Conservation (phyloP, 2,797 vertebrate species). For the Urocyon cinereoargenteus region DNA sequence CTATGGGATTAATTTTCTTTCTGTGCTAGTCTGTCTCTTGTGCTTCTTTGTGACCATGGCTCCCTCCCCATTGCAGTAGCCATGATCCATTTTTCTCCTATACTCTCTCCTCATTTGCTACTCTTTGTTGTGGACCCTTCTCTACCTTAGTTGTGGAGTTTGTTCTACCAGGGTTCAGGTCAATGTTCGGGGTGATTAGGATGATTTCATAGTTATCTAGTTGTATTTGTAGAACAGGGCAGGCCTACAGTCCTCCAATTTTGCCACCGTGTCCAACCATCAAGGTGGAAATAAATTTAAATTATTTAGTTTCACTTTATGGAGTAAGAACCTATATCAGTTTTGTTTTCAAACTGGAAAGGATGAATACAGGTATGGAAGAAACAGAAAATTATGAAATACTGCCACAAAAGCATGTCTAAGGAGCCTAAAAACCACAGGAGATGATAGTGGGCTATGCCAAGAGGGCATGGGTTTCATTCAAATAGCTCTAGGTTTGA, state of each 20-base stretch:
- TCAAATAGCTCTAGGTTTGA: background rate
- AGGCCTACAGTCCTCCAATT: background rate
- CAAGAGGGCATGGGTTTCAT: background rate
- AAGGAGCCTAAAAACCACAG: background rate
- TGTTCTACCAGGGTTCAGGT: background rate
- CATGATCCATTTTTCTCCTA: background rate
- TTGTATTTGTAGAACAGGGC: background rate
- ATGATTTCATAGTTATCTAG: background rate
- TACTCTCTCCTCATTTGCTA: background rate
- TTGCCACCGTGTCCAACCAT: background rate
- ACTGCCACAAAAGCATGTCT: fast-evolving
- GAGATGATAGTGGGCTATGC: background rate
- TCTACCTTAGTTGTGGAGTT: background rate
- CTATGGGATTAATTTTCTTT: background rate
- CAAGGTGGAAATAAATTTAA: background rate
- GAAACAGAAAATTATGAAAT: background rate
- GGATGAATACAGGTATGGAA: background rate
- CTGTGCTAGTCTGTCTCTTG: background rate
- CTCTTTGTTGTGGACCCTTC: background rate
- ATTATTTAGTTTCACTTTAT: background rate
- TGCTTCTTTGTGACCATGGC: background rate
- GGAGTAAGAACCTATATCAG: background rate
- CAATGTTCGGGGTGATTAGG: background rate
- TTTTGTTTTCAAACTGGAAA: background rate
- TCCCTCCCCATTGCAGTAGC: background rate